These are phyloP conservation scores for Uloborus diversus DNA, from an alignment of 1,140 invertebrate species.

Conservation along the genomic window DNA sequence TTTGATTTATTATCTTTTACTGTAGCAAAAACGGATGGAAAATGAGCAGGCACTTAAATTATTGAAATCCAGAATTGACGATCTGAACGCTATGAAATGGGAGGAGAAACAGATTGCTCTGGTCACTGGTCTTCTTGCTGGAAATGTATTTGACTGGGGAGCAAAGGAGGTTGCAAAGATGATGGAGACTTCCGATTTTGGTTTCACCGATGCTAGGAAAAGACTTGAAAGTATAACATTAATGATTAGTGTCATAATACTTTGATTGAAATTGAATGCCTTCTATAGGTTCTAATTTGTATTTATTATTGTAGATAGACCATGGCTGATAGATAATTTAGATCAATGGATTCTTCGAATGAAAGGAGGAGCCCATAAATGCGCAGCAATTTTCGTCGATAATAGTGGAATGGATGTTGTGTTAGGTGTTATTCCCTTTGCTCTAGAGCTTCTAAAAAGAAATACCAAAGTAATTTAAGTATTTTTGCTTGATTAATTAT, in stretches of 20 bases:
- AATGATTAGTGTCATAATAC: background rate
- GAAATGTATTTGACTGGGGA: constrained; percentile 98
- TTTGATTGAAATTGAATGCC: background rate
- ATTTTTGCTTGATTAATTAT: background rate
- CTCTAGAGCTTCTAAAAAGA: constrained; percentile 80
- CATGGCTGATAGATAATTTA: constrained; percentile 91
- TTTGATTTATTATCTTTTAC: background rate
- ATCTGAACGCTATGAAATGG: constrained; percentile 70
- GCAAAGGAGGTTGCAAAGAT: constrained; percentile 86
- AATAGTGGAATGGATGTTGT: constrained; percentile 96
- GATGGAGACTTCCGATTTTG: constrained; percentile 80
- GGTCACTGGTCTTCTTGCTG: constrained; percentile 73
- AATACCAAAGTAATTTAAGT: constrained; percentile 77
- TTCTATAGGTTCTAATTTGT: background rate
- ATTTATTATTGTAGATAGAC: constrained; percentile 72
- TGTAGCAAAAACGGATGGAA: constrained; percentile 75
- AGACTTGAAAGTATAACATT: constrained; percentile 75
- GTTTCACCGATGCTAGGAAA: constrained; percentile 80
- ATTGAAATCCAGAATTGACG: constrained; percentile 68
- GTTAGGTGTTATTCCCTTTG: constrained; percentile 90
- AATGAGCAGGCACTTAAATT: constrained; percentile 73
- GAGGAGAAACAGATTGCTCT: constrained; percentile 70
- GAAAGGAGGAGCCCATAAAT: constrained; percentile 75
- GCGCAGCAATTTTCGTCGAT: constrained; percentile 93
- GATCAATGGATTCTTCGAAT: constrained; percentile 83